Percentiles rank a stretch among this genome's conserved stretches.
These are phyloP conservation scores for Latrodectus geometricus DNA, from an alignment of 1,140 invertebrate genomes.

Conservation along the genomic window DNA sequence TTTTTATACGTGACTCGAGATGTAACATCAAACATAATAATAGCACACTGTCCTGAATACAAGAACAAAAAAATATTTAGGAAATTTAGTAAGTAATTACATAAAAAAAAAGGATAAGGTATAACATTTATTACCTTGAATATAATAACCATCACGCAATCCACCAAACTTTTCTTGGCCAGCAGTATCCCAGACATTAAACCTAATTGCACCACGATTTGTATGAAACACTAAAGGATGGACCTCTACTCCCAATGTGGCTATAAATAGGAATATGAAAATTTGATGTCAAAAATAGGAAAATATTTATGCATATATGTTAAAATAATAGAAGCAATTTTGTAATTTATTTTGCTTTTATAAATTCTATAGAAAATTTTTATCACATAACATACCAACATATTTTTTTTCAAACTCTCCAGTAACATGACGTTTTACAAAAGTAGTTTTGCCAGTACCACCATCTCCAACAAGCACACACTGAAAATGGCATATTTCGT, in stretches of 20 bases:
- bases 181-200: conserved; percentile 99
- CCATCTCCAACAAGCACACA: conserved; percentile 99
- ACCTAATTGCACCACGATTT: conserved; percentile 95
- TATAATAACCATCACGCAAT: conserved; percentile 98
- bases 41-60: conserved; percentile 90
- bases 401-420: conserved; percentile 99
- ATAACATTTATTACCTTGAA: conserved; percentile 79
- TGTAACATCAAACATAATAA: conserved; percentile 99
- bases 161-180: conserved; percentile 99
- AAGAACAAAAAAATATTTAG: conserved; percentile 19
- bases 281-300: not conserved
- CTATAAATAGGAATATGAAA: conserved; percentile 67
- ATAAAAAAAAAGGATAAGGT: not conserved
- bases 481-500: conserved; percentile 75
- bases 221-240: conserved; percentile 99
- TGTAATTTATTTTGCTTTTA: not conserved
- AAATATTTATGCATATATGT: not conserved
- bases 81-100: not conserved
- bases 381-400: conserved; percentile 72
- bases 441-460: conserved; percentile 99
- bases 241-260: conserved; percentile 98
- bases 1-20: conserved; percentile 99
- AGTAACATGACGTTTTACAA: conserved; percentile 98
- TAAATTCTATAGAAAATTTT: not conserved
- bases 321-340: not conserved